These are phyloP conservation scores for Halictus rubicundus DNA, from an alignment of 1,140 invertebrate genomes.

Conservation along the genomic window DNA sequence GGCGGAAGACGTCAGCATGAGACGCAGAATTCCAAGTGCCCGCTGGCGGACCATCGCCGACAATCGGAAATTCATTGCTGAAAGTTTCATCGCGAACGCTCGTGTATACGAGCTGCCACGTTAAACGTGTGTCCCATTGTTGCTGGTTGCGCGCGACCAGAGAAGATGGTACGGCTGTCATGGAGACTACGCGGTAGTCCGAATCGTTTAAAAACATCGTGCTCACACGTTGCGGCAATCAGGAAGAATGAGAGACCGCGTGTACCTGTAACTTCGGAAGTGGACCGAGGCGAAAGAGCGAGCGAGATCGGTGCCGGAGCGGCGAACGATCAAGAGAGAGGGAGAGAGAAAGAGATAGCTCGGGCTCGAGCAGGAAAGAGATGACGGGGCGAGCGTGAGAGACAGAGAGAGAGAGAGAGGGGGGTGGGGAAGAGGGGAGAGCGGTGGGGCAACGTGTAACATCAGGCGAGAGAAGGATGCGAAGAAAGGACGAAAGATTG, in stretches of 20 bases:
- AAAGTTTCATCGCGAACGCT: not conserved
- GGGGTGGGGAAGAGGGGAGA: not conserved
- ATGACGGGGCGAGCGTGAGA: not conserved
- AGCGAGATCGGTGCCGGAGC: not conserved
- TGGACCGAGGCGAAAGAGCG: conserved; percentile 20
- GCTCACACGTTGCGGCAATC: not conserved
- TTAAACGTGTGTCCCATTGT: not conserved
- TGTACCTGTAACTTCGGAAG: conserved; percentile 46
- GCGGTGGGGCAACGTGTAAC: conserved; percentile 17
- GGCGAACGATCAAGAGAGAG: conserved; percentile 16
- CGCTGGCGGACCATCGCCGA: not conserved
- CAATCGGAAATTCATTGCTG: not conserved
- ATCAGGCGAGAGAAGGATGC: conserved; percentile 2
- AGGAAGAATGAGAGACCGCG: conserved; percentile 20
- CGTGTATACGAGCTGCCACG: not conserved
- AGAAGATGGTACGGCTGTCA: not conserved
- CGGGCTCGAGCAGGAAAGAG: conserved; percentile 8
- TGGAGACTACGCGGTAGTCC: not conserved
- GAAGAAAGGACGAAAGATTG: conserved; percentile 21
- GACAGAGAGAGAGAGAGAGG: not conserved
- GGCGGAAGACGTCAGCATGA: not conserved
- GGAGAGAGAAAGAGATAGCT: conserved; percentile 28
- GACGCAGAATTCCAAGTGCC: not conserved
- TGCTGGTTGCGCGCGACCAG: not conserved
- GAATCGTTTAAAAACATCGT: not conserved